Conservation (phyloP, 1,140 invertebrate species). For the Bombus sylvicola region DNA sequence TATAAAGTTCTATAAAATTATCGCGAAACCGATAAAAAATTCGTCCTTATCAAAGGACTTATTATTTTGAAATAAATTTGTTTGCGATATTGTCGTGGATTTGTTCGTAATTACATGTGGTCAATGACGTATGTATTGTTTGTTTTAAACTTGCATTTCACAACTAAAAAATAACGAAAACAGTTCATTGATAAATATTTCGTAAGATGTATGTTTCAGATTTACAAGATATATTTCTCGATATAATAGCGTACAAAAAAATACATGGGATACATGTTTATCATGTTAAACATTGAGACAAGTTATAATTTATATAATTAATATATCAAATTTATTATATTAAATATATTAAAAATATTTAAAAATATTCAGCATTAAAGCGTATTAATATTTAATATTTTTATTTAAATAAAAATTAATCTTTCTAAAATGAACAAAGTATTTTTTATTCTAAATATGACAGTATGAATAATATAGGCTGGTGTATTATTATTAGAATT, state of each 20-base stretch:
- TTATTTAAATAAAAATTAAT: neutral
- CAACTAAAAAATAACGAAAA: neutral
- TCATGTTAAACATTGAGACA: neutral
- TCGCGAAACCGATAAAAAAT: constrained; percentile 5
- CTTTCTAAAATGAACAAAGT: neutral
- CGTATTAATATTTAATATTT: neutral
- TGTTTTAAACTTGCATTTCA: constrained; percentile 11
- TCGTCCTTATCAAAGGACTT: neutral
- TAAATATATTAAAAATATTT: neutral
- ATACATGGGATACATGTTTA: neutral
- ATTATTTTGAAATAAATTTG: constrained; percentile 5
- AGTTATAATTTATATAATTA: neutral
- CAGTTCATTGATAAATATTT: neutral
- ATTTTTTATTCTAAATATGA: neutral
- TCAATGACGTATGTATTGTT: constrained; percentile 8
- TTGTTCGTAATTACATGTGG: neutral
- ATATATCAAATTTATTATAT: neutral
- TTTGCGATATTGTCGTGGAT: neutral
- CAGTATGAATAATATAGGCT: neutral
- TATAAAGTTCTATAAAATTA: neutral
- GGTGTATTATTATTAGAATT: neutral
- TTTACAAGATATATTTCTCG: neutral
- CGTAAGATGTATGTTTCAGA: neutral
- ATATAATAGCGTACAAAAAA: neutral
- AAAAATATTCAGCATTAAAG: neutral